Evolutionary conservation across 2,888 invertebrate genomes (phyloP).

Genomic region (Hyposoter didymator): DNA sequence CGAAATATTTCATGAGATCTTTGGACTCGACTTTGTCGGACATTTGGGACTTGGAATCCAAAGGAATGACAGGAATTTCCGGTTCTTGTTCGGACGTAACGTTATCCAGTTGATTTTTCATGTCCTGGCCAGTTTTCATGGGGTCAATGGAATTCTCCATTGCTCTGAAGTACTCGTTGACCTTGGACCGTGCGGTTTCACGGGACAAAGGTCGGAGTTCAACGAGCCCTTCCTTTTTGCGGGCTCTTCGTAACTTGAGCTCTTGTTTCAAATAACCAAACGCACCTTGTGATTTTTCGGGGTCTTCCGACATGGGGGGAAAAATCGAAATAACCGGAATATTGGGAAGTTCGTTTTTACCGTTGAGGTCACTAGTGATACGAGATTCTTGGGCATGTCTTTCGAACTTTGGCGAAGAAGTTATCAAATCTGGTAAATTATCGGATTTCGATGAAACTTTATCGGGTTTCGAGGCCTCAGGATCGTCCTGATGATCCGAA

Average conservation of each 20-base stretch:
- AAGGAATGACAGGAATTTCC: slow-evolving; percentile 70
- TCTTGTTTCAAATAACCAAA: slow-evolving; percentile 79
- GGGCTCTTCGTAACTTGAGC: slow-evolving; percentile 77
- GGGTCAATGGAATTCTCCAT: slow-evolving; percentile 44
- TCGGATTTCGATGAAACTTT: slow-evolving; percentile 47
- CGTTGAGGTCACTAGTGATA: not conserved
- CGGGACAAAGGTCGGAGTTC: slow-evolving; percentile 77
- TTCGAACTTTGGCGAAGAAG: slow-evolving; percentile 76
- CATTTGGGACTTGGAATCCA: slow-evolving; percentile 77
- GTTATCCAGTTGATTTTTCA: not conserved
- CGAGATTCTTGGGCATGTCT: slow-evolving; percentile 61
- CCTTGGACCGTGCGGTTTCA: slow-evolving; percentile 79
- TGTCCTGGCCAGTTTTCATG: slow-evolving; percentile 42
- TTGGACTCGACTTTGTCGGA: slow-evolving; percentile 78
- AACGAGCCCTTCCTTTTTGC: slow-evolving; percentile 74
- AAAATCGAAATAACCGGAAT: slow-evolving; percentile 75
- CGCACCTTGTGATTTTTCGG: slow-evolving; percentile 66
- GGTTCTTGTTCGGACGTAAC: slow-evolving; percentile 31
- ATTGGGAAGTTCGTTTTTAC: not conserved
- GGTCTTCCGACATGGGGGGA: slow-evolving; percentile 74
- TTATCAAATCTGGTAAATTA: slow-evolving; percentile 78
- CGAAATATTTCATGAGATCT: slow-evolving; percentile 81
- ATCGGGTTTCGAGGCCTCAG: not conserved
- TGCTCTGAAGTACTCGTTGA: slow-evolving; percentile 79
- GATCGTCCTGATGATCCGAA: not conserved